Evolutionary conservation across 1,140 invertebrate genomes (phyloP).

Genomic region (Berghia stephanieae): DNA sequence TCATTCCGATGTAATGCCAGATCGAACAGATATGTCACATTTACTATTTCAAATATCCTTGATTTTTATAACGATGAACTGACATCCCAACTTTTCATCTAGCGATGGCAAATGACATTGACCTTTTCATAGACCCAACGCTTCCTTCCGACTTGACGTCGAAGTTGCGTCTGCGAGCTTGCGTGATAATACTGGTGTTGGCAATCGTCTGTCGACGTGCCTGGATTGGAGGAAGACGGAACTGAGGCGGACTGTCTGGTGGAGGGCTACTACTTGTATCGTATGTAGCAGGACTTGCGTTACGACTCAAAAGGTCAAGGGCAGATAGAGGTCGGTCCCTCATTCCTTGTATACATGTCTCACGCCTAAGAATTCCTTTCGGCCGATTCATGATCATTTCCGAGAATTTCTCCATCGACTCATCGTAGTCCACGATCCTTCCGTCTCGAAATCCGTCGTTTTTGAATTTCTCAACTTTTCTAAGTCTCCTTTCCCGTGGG

Average conservation of each 20-base stretch:
- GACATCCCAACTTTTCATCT: background rate
- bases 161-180: background rate
- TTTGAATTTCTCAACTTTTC: constrained; percentile 33
- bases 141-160: background rate
- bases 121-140: background rate
- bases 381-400: constrained; percentile 13
- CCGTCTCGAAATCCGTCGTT: constrained; percentile 20
- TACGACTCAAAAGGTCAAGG: background rate
- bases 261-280: background rate
- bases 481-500: constrained; percentile 18
- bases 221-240: constrained; percentile 5
- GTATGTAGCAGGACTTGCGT: background rate
- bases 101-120: background rate
- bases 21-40: too few relatives aligned
- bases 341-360: too few relatives aligned
- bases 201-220: background rate
- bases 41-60: too few relatives aligned
- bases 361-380: background rate
- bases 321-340: background rate
- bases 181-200: background rate
- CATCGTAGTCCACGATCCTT: constrained; percentile 30
- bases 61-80: too few relatives aligned
- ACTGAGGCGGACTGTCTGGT: background rate
- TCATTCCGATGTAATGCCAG: too few relatives aligned
- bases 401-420: constrained; percentile 20